Conservation (phyloP, 2,888 invertebrate genomes). For the Drosophila suboccidentalis region DNA sequence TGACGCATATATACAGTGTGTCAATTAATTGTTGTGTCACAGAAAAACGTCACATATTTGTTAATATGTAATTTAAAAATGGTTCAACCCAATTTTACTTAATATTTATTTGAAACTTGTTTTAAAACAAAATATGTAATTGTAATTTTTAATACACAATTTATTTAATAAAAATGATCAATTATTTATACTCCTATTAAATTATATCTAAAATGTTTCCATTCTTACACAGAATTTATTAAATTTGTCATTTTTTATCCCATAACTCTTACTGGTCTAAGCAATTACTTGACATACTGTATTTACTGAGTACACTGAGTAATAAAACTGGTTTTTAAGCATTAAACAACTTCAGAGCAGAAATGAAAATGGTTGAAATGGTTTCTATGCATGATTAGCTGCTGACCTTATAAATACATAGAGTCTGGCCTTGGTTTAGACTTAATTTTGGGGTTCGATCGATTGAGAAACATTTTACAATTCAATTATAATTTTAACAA, state of each 20-base stretch:
- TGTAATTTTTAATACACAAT: too few relatives aligned
- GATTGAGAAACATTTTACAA: conserved; percentile 1
- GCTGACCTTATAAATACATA: conserved; percentile 14
- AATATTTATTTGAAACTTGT: background rate
- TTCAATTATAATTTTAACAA: background rate
- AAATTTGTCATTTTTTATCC: too few relatives aligned
- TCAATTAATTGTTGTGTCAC: conserved; percentile 2
- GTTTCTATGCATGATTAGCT: conserved; percentile 26
- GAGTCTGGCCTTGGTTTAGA: conserved; percentile 6
- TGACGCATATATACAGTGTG: conserved; percentile 32
- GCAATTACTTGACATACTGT: background rate
- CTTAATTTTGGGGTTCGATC: background rate
- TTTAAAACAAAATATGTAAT: too few relatives aligned
- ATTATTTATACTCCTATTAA: too few relatives aligned
- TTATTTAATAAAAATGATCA: too few relatives aligned
- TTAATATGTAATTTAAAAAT: background rate
- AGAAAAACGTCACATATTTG: background rate
- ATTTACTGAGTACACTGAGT: conserved; percentile 6
- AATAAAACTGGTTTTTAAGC: conserved; percentile 43
- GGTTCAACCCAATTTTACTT: background rate
- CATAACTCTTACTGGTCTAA: background rate
- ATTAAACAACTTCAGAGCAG: conserved; percentile 16
- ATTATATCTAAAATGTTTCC: too few relatives aligned
- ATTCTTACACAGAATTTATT: too few relatives aligned
- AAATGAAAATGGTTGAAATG: conserved; percentile 18